Conservation (phyloP, 2,888 invertebrate species). For the Papilio elwesi region DNA sequence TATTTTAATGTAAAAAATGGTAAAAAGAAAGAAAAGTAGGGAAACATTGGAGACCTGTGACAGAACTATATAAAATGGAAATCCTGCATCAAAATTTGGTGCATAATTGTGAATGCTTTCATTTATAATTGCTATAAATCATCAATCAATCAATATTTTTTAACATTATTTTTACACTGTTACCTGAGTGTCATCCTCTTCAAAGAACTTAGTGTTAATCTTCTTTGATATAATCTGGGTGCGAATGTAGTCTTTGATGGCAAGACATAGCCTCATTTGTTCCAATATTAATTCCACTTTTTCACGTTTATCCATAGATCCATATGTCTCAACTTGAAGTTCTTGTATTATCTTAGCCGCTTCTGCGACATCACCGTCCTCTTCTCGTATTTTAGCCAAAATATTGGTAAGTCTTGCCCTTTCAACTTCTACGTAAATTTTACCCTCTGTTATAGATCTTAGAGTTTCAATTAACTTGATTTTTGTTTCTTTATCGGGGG, state of each 20-base stretch:
- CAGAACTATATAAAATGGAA: too few species aligned
- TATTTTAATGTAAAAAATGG: too few species aligned
- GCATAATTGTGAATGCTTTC: too few species aligned
- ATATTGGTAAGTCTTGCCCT: slow-evolving; percentile 97
- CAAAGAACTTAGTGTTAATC: slow-evolving; percentile 98
- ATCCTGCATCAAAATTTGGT: too few species aligned
- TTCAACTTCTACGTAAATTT: slow-evolving; percentile 99
- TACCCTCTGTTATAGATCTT: slow-evolving; percentile 97
- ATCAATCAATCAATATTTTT: too few species aligned
- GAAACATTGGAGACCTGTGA: too few species aligned
- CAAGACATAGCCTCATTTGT: slow-evolving; percentile 98
- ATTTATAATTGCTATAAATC: too few species aligned
- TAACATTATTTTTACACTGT: background rate
- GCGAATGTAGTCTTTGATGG: slow-evolving; percentile 97
- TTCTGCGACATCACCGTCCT: slow-evolving; percentile 92
- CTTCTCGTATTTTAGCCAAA: slow-evolving; percentile 92
- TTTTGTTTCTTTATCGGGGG: slow-evolving; percentile 94
- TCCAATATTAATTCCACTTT: slow-evolving; percentile 98
- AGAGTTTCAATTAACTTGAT: slow-evolving; percentile 98
- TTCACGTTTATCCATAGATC: slow-evolving; percentile 99
- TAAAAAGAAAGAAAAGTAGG: too few species aligned
- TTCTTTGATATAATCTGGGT: slow-evolving; percentile 99
- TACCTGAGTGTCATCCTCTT: slow-evolving; percentile 89
- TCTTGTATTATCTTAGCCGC: slow-evolving; percentile 98
- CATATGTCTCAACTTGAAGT: slow-evolving; percentile 97